Evolutionary conservation across 2,797 vertebrate species (phyloP).

Genomic region (Heteromormyrus szaboi): DNA sequence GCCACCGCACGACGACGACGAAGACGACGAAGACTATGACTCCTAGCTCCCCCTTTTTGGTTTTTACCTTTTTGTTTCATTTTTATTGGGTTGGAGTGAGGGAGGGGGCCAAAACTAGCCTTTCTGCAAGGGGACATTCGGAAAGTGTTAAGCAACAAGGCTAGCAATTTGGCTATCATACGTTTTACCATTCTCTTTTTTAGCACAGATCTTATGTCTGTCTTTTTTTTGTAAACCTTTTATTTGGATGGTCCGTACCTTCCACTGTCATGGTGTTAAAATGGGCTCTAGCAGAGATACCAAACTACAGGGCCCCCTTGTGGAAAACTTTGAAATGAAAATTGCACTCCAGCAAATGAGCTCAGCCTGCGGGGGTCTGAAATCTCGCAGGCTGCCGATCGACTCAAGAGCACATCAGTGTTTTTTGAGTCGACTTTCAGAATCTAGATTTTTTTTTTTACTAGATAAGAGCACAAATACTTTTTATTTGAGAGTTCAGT

Average conservation of each 20-base stretch:
- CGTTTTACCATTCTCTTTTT: slow-evolving; percentile 17
- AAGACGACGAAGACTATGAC: slow-evolving; percentile 56
- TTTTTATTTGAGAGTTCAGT: background rate
- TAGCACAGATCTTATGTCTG: background rate
- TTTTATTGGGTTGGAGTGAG: slow-evolving; percentile 5
- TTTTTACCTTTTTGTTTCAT: slow-evolving; percentile 17
- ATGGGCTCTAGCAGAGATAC: background rate
- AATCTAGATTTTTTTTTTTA: background rate
- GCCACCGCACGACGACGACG: slow-evolving; percentile 23
- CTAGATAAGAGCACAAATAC: slow-evolving; percentile 9
- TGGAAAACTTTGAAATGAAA: background rate
- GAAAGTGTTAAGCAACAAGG: background rate
- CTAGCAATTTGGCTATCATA: slow-evolving; percentile 7
- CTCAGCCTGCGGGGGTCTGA: background rate
- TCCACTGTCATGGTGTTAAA: slow-evolving; percentile 8
- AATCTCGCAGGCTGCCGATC: background rate
- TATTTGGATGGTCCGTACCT: background rate
- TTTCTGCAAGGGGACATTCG: background rate
- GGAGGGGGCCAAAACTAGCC: background rate
- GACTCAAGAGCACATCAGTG: background rate
- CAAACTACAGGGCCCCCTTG: background rate
- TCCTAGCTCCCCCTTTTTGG: slow-evolving; percentile 43
- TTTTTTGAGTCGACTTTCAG: background rate
- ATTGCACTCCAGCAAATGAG: background rate
- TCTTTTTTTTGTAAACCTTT: slow-evolving; percentile 3